Conservation (phyloP, 2,888 invertebrate genomes). For the Lepas anatifera region DNA sequence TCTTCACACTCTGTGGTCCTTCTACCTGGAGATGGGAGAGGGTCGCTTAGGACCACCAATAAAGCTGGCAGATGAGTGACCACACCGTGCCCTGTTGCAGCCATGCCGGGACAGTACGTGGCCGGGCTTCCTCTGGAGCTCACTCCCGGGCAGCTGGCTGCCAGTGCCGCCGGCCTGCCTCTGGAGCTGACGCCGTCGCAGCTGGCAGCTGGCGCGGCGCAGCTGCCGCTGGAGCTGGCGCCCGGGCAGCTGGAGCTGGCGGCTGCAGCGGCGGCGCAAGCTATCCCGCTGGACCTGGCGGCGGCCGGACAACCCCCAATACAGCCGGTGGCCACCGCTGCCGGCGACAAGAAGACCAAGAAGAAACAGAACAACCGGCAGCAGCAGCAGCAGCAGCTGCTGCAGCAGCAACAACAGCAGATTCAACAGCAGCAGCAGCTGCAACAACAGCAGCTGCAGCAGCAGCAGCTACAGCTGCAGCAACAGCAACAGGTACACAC, state of each 20-base stretch:
- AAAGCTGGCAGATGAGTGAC: no score
- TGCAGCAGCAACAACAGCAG: constrained; percentile 27
- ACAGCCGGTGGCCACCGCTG: constrained; percentile 8
- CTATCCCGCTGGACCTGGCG: constrained; percentile 16
- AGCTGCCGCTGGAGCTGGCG: constrained; percentile 11
- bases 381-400: constrained; percentile 25
- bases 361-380: constrained; percentile 24
- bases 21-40: no score
- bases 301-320: constrained; percentile 11
- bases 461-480: no score
- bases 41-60: no score
- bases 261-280: no score
- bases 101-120: constrained; percentile 30
- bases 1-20: no score
- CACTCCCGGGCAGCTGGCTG: constrained; percentile 31
- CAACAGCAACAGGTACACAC: no score
- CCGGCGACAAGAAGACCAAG: constrained; percentile 33
- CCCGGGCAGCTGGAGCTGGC: constrained; percentile 31
- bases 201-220: constrained; percentile 25
- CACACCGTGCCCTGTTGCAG: no score
- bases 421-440: constrained; percentile 28
- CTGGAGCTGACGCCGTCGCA: constrained; percentile 30
- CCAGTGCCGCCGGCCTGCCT: constrained; percentile 18
- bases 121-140: constrained; percentile 12
- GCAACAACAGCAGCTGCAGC: constrained; percentile 28